Percentiles rank a stretch among this genome's conserved stretches.
Conservation (phyloP, 2,888 invertebrate species). For the Cheilosia urbana region DNA sequence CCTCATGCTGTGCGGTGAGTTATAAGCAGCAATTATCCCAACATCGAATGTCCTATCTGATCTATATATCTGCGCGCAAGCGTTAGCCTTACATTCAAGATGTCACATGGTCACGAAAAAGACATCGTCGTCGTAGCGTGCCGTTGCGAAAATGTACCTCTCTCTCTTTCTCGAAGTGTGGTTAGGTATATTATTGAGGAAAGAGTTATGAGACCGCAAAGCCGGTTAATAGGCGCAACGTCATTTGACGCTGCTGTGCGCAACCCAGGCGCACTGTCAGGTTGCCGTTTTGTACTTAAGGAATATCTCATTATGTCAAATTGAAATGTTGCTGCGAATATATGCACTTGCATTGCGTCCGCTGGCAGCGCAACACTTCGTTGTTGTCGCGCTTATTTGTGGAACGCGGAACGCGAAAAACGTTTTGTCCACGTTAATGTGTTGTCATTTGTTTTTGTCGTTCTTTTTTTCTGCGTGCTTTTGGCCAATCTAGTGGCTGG, state of each 20-base stretch:
- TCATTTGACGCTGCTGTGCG: conserved; percentile 61
- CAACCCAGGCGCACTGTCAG: conserved; percentile 53
- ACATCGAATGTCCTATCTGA: conserved; percentile 75
- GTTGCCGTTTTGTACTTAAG: conserved; percentile 72
- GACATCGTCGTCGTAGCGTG: conserved; percentile 48
- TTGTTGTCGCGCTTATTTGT: conserved; percentile 56
- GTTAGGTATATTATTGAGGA: not conserved
- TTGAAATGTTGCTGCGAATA: conserved; percentile 82
- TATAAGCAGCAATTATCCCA: conserved; percentile 75
- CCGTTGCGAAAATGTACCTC: conserved; percentile 3
- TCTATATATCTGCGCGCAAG: conserved; percentile 74
- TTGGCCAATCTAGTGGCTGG: conserved; percentile 17
- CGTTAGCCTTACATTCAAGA: conserved; percentile 68
- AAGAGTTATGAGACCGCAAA: conserved; percentile 62
- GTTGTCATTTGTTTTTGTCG: conserved; percentile 62
- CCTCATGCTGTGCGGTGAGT: conserved; percentile 72
- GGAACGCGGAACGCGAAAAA: conserved; percentile 74
- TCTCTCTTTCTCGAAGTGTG: conserved; percentile 24
- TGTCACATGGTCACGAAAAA: conserved; percentile 75
- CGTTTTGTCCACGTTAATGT: conserved; percentile 79
- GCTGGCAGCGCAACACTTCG: conserved; percentile 76
- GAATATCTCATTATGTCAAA: conserved; percentile 83
- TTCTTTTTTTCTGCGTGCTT: conserved; percentile 5
- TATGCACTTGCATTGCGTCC: conserved; percentile 75
- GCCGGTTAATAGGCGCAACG: conserved; percentile 65